A percentile compares a stretch with the other conserved stretches of the same genome.
These are phyloP conservation scores for Abrostola tripartita DNA, from an alignment of 2,888 invertebrate genomes.

Conservation along the genomic window DNA sequence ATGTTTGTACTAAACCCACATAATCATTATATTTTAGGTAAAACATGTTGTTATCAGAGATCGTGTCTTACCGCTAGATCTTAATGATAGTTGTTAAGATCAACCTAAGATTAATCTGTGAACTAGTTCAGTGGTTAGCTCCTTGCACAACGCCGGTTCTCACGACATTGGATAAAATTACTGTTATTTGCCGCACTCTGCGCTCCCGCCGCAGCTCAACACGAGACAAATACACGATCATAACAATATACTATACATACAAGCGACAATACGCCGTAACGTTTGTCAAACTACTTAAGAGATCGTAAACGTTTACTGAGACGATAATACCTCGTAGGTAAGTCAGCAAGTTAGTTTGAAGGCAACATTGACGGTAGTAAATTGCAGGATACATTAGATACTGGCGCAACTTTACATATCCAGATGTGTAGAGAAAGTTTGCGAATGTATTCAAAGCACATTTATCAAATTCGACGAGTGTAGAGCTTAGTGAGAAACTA, in stretches of 20 bases:
- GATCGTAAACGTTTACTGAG: conserved; percentile 45
- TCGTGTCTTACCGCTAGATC: conserved; percentile 74
- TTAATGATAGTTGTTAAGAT: conserved; percentile 80
- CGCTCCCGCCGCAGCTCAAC: conserved; percentile 44
- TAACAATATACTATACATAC: conserved; percentile 58
- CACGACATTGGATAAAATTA: conserved; percentile 86
- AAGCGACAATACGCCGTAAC: conserved; percentile 48
- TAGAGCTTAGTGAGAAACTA: conserved; percentile 17
- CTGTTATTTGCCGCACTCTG: conserved; percentile 71
- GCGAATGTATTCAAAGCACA: conserved; percentile 22
- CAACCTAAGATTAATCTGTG: conserved; percentile 77
- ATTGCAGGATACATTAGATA: conserved; percentile 25
- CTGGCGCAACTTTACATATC: conserved; percentile 22
- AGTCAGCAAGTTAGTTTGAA: conserved; percentile 34
- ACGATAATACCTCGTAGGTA: conserved; percentile 35
- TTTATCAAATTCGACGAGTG: conserved; percentile 29
- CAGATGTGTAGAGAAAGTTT: conserved; percentile 27
- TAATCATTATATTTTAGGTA: conserved; percentile 37
- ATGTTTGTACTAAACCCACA: conserved; percentile 17
- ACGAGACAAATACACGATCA: conserved; percentile 62
- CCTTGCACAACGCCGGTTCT: conserved; percentile 80
- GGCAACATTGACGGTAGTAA: conserved; percentile 25
- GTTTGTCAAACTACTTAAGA: conserved; percentile 49
- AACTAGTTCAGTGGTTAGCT: conserved; percentile 78
- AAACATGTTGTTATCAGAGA: conserved; percentile 60